phyloP scores from a whole-genome alignment of 2,888 invertebrate genomes.

The Spicauda simplicius region DNA sequence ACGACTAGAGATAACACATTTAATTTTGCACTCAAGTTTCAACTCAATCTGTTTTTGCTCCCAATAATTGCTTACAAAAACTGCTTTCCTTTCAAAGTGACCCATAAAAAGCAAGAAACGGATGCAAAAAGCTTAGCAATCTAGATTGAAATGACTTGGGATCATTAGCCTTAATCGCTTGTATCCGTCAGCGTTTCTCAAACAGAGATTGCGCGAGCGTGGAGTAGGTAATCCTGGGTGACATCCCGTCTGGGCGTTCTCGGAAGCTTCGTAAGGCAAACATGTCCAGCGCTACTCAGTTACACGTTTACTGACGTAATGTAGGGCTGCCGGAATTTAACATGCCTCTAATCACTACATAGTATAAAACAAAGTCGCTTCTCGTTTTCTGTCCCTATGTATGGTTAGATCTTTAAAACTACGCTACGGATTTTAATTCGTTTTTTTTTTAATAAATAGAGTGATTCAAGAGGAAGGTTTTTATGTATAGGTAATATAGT shows the following conservation, averaged over 20 bases:
- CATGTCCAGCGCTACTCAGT: constrained; percentile 80
- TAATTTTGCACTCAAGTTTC: background rate
- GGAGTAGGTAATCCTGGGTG: constrained; percentile 34
- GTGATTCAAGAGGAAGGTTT: too few species aligned
- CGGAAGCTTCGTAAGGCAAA: constrained; percentile 73
- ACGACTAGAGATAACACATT: background rate
- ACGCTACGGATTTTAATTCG: too few species aligned
- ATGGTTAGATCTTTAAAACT: too few species aligned
- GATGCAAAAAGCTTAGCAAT: constrained; percentile 22
- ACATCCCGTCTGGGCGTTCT: constrained; percentile 52
- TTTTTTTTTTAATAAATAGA: too few species aligned
- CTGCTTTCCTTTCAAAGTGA: constrained; percentile 17
- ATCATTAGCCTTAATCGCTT: constrained; percentile 35
- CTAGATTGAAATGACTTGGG: constrained; percentile 25
- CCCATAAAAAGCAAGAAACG: constrained; percentile 14
- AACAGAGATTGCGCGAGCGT: constrained; percentile 26
- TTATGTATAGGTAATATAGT: too few species aligned
- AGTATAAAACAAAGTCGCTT: too few species aligned
- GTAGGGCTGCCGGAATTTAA: constrained; percentile 21
- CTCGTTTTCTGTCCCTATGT: too few species aligned
- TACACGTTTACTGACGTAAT: constrained; percentile 70
- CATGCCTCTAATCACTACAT: too few species aligned
- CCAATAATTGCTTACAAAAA: constrained; percentile 14
- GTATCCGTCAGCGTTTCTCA: constrained; percentile 28
- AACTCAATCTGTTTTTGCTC: background rate